Evolutionary conservation across 1,140 invertebrate species (phyloP), one percentile per base, ranked within the genome.

Genomic region (Nebria ingens): DNA sequence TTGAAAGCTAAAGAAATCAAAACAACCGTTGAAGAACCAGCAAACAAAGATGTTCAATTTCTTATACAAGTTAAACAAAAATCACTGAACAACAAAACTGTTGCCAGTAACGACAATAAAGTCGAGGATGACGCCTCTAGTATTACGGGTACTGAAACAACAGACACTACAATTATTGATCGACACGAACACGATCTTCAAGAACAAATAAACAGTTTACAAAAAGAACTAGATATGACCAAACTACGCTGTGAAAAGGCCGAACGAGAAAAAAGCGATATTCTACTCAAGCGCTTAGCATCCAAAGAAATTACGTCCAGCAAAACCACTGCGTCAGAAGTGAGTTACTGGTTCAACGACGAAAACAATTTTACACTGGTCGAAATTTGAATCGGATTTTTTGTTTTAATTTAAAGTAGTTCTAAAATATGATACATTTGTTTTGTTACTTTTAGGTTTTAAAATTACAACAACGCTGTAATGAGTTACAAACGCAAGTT

Each of bases 191-290:
- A 63, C 55, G 66, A 73, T 57, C 72, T 76, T 20, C 68, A 82
- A 75, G 81, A 82, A 64, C 84, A 87, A 69, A 66, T 85, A 34
- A 81, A 84, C 45, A 79, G 73, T 42, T 68, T 91, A 25, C 81
- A 79, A 66, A 68, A 71, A 40, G 83, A 87, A 59, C 65, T 85
- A 58, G 78, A 83, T 63, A 71, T 79, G 59, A 73, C 80, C 68
- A 79, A 76, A 74, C 60, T 73, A 60, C 74, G 72, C 62, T 90
- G 87, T 63, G 87, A 91, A 62, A 74, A 80, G 63, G 80, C 86
- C 1, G 90, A 93, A 70, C 83, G 86, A 54, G 90, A 93, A 65
- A 93, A 93, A 64, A 89, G 85, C 64, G 90, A 93, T 61, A 84
- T 94, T 59, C 65, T 92, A 49, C 69, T 91, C 17, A 73, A 88